These are phyloP conservation scores for Ispidina lecontei DNA, from an alignment of 2,797 vertebrate species.

Conservation along the genomic window DNA sequence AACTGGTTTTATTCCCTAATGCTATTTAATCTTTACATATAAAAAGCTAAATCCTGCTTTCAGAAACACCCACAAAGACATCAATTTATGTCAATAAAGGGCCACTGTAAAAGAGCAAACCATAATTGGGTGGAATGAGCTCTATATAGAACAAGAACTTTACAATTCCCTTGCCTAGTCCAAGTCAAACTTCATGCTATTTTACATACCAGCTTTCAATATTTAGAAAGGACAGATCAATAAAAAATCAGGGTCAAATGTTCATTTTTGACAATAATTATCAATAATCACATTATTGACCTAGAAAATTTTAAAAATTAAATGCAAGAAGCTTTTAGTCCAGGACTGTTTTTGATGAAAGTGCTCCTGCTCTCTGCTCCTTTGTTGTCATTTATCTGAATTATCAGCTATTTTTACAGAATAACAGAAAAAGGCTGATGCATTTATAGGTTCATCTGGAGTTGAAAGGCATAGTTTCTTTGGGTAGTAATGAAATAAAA, in stretches of 20 bases:
- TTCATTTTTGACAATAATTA: not conserved
- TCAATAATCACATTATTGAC: not conserved
- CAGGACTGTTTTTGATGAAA: not conserved
- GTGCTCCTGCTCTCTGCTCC: not conserved
- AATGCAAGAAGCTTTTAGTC: not conserved
- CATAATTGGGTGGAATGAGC: not conserved
- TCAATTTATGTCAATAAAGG: not conserved
- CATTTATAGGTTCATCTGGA: not conserved
- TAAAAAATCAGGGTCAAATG: not conserved
- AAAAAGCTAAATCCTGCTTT: not conserved
- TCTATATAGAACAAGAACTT: not conserved
- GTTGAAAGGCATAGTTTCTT: not conserved
- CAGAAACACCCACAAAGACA: not conserved
- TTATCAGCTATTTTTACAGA: not conserved
- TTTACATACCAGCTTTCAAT: not conserved
- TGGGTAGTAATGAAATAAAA: not conserved
- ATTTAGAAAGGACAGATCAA: not conserved
- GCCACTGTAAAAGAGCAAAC: not conserved
- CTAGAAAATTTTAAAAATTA: not conserved
- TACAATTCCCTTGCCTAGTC: rapidly evolving
- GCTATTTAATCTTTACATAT: not conserved
- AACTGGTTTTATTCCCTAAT: not conserved
- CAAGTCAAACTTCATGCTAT: not conserved
- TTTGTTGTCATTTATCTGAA: not conserved
- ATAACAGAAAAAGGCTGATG: not conserved